Evolutionary conservation across 2,797 vertebrate species (phyloP).

Genomic region (Cossypha heuglini): DNA sequence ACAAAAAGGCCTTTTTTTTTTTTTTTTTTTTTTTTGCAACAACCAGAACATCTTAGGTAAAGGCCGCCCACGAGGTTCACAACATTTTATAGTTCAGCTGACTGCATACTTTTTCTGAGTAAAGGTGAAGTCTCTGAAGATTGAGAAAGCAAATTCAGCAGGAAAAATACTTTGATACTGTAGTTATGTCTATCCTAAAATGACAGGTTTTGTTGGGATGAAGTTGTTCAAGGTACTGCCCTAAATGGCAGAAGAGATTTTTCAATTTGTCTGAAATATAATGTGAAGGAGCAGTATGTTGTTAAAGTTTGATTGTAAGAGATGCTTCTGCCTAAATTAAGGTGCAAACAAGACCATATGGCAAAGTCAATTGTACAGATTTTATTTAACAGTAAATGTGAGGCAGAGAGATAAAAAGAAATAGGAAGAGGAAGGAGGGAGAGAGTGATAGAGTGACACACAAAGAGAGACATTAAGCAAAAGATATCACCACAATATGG

Average conservation of each 20-base stretch:
- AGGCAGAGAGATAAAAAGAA: neutral
- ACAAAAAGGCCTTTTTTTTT: neutral
- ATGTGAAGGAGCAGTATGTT: neutral
- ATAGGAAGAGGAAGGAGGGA: neutral
- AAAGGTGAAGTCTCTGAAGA: neutral
- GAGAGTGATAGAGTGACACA: neutral
- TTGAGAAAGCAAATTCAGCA: conserved; percentile 20
- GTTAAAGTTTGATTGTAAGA: neutral
- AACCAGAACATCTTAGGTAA: neutral
- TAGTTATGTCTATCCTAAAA: neutral
- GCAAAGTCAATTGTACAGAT: neutral
- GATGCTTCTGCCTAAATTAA: neutral
- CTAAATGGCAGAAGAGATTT: neutral
- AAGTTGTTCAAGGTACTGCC: neutral
- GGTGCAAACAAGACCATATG: neutral
- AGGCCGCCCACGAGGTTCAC: neutral
- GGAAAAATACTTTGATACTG: neutral
- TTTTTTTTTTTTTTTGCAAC: neutral
- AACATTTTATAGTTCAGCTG: neutral
- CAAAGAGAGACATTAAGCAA: neutral
- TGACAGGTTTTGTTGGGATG: neutral
- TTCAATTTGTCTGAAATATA: neutral
- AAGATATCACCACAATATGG: neutral
- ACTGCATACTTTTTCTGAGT: neutral
- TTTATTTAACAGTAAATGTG: neutral